Percentiles rank a stretch among this genome's conserved stretches.
Evolutionary conservation across 2,797 vertebrate species (phyloP).

Genomic region (Enteromius unitaeniatus): DNA sequence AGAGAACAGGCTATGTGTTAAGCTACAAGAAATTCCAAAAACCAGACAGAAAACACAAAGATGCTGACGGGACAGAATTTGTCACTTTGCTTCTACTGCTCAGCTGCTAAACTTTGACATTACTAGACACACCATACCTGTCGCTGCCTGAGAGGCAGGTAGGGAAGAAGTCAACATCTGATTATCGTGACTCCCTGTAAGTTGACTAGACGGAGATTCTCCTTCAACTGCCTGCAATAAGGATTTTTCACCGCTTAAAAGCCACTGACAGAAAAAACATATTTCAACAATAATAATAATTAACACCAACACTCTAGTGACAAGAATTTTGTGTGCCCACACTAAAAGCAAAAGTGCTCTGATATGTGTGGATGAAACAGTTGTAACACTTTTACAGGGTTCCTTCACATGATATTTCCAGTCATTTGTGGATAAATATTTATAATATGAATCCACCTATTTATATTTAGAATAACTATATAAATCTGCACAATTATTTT

Average conservation of each 20-base stretch:
- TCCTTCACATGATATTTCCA: too few species aligned
- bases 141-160: constrained; percentile 87
- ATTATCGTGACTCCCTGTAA: constrained; percentile 87
- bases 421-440: too few species aligned
- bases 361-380: too few species aligned
- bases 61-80: constrained; percentile 1
- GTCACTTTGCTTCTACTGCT: neutral
- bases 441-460: too few species aligned
- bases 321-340: neutral
- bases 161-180: constrained; percentile 83
- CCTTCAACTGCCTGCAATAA: constrained; percentile 85
- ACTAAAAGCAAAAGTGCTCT: neutral
- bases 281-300: neutral
- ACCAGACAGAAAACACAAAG: constrained; percentile 21
- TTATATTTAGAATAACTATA: neutral
- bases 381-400: too few species aligned
- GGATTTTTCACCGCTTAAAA: constrained; percentile 22
- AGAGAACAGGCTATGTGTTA: constrained; percentile 39
- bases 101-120: neutral
- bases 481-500: neutral
- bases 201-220: constrained; percentile 82
- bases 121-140: constrained; percentile 77
- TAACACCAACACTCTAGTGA: neutral
- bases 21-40: constrained; percentile 17
- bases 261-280: neutral